Percentiles rank a stretch among this genome's conserved stretches.
These are phyloP conservation scores for Tapirus indicus DNA, from an alignment of 2,797 vertebrate genomes.

Conservation along the genomic window DNA sequence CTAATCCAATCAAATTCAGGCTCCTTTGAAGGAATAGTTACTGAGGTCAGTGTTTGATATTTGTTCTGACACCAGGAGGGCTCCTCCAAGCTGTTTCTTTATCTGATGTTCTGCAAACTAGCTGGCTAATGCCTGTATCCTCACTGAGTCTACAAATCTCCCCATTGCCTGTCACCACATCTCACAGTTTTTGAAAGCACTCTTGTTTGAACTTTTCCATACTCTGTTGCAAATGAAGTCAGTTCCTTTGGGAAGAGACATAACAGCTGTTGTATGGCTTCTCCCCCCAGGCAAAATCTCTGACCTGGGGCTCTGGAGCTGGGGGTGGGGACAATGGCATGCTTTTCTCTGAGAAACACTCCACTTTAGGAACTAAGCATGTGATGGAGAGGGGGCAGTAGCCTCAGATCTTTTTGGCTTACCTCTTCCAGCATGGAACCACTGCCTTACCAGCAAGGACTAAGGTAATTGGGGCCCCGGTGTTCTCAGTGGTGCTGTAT, in stretches of 20 bases:
- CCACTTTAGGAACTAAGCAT: neutral
- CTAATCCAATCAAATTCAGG: neutral
- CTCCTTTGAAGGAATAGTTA: neutral
- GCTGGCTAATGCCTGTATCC: neutral
- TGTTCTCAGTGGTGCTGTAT: neutral
- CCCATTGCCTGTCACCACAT: neutral
- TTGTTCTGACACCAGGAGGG: neutral
- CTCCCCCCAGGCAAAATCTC: neutral
- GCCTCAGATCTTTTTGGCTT: neutral
- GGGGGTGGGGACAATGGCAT: neutral
- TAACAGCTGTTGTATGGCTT: neutral
- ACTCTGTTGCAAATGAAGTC: slow-evolving; percentile 19
- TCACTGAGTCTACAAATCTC: neutral
- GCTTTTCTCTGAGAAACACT: neutral
- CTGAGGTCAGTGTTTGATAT: neutral
- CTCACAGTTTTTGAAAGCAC: neutral
- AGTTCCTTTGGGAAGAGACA: neutral
- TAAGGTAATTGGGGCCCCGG: neutral
- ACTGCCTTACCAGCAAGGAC: neutral
- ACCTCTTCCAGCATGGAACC: neutral
- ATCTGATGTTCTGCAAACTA: neutral
- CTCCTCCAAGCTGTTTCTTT: neutral
- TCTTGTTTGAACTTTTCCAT: neutral
- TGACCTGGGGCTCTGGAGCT: neutral
- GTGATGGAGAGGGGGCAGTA: neutral